Conservation (phyloP, 2,888 invertebrate species). For the Tipula helvola region DNA sequence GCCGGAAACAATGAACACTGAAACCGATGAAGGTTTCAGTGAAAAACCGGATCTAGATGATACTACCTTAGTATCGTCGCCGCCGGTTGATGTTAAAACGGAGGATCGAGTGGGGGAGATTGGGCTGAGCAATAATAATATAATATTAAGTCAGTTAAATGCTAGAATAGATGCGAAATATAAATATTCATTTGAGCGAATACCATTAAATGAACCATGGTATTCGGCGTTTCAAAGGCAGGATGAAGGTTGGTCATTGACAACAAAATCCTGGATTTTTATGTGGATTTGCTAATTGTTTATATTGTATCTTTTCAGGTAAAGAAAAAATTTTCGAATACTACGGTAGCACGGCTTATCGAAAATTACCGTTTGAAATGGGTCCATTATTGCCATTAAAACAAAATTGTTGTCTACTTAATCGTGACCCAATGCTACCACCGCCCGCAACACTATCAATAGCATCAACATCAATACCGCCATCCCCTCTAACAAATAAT, state of each 20-base stretch:
- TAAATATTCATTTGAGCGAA: constrained; percentile 61
- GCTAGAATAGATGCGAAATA: constrained; percentile 45
- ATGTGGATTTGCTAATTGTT: not conserved
- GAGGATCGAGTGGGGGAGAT: constrained; percentile 36
- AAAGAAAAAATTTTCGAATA: constrained; percentile 47
- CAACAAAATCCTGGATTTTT: not conserved
- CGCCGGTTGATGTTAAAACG: constrained; percentile 22
- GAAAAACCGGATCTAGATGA: not conserved
- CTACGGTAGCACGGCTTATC: constrained; percentile 30
- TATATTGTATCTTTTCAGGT: constrained; percentile 21
- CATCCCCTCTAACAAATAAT: not conserved
- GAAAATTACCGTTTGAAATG: constrained; percentile 59
- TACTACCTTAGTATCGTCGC: not conserved
- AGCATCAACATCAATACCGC: constrained; percentile 16
- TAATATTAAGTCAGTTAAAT: not conserved
- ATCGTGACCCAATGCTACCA: constrained; percentile 26
- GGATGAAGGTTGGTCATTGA: constrained; percentile 39
- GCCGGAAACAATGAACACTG: constrained; percentile 19
- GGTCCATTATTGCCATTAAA: constrained; percentile 49
- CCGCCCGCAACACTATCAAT: constrained; percentile 26
- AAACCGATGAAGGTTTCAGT: not conserved
- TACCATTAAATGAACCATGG: constrained; percentile 66
- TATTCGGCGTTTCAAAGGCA: constrained; percentile 65
- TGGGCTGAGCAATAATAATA: not conserved
- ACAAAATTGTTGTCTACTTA: constrained; percentile 30